Evolutionary conservation across 2,888 invertebrate genomes (phyloP).

Genomic region (Ischnus inquisitorius): DNA sequence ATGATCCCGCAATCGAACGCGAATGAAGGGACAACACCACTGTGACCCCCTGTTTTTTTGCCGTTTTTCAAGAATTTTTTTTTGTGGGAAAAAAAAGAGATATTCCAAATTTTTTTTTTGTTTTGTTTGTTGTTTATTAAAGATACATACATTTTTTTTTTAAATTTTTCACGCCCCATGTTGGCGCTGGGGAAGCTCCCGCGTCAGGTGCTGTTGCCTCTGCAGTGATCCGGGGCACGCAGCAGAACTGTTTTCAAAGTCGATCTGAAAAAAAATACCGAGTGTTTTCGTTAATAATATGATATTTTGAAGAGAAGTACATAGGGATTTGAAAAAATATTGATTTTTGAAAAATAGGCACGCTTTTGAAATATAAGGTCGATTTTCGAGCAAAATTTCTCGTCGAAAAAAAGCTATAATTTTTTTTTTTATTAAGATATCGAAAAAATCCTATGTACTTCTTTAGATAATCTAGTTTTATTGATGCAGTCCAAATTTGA

Average conservation of each 20-base stretch:
- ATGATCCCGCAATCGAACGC: too few species aligned
- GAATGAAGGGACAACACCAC: slow-evolving; percentile 49
- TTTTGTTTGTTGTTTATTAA: slow-evolving; percentile 48
- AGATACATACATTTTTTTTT: slow-evolving; percentile 34
- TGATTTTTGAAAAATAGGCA: slow-evolving; percentile 56
- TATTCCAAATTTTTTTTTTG: neutral
- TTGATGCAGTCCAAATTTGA: slow-evolving; percentile 40
- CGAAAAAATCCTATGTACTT: slow-evolving; percentile 55
- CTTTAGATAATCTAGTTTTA: slow-evolving; percentile 53
- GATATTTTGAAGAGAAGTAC: slow-evolving; percentile 63
- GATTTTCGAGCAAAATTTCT: slow-evolving; percentile 58
- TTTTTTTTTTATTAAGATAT: slow-evolving; percentile 49
- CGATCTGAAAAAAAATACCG: slow-evolving; percentile 58
- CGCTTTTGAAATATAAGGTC: slow-evolving; percentile 44
- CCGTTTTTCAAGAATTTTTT: slow-evolving; percentile 23
- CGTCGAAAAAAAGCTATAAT: slow-evolving; percentile 47
- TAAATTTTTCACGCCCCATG: slow-evolving; percentile 49
- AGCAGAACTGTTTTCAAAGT: slow-evolving; percentile 62
- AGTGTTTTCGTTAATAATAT: slow-evolving; percentile 65
- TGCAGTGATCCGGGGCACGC: slow-evolving; percentile 64
- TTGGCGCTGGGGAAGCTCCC: slow-evolving; percentile 58
- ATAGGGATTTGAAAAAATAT: slow-evolving; percentile 59
- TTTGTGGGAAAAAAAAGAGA: slow-evolving; percentile 7
- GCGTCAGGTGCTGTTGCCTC: slow-evolving; percentile 60
- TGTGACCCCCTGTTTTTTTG: slow-evolving; percentile 37